phyloP scores from a whole-genome alignment of 2,888 invertebrate species.

The Drosophila paranaensis region DNA sequence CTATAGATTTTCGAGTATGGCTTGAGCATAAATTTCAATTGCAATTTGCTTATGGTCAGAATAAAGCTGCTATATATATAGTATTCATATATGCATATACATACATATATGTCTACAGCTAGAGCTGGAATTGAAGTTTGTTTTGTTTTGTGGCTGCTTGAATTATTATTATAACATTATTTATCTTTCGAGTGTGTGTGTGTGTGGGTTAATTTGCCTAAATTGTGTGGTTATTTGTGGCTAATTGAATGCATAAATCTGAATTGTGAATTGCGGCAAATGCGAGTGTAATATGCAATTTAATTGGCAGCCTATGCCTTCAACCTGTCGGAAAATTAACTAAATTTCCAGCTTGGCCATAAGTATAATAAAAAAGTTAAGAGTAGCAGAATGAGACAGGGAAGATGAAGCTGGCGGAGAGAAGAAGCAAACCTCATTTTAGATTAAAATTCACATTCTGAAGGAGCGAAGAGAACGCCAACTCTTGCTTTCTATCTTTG shows the following conservation, averaged over 20 bases:
- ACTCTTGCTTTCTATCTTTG: constrained; percentile 52
- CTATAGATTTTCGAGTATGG: constrained; percentile 21
- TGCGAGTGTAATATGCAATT: constrained; percentile 50
- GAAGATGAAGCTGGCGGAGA: neutral
- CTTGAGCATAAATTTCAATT: constrained; percentile 59
- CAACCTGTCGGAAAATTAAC: constrained; percentile 12
- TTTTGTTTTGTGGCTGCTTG: constrained; percentile 63
- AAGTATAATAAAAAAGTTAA: neutral
- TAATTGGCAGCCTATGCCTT: constrained; percentile 45
- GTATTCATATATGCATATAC: constrained; percentile 3
- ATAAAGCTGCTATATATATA: constrained; percentile 28
- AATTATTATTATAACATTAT: constrained; percentile 69
- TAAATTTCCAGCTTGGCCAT: constrained; percentile 14
- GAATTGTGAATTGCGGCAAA: constrained; percentile 41
- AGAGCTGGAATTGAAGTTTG: constrained; percentile 50
- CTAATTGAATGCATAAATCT: constrained; percentile 69
- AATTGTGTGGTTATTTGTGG: constrained; percentile 73
- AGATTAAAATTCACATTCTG: constrained; percentile 57
- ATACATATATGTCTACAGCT: neutral
- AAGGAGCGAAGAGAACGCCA: constrained; percentile 2
- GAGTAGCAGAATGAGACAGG: neutral
- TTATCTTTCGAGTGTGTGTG: constrained; percentile 40
- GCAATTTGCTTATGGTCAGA: constrained; percentile 53
- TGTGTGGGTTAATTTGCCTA: constrained; percentile 57
- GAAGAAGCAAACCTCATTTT: constrained; percentile 31